These are phyloP conservation scores for Achroia grisella DNA, from an alignment of 1,140 invertebrate species.

Conservation along the genomic window DNA sequence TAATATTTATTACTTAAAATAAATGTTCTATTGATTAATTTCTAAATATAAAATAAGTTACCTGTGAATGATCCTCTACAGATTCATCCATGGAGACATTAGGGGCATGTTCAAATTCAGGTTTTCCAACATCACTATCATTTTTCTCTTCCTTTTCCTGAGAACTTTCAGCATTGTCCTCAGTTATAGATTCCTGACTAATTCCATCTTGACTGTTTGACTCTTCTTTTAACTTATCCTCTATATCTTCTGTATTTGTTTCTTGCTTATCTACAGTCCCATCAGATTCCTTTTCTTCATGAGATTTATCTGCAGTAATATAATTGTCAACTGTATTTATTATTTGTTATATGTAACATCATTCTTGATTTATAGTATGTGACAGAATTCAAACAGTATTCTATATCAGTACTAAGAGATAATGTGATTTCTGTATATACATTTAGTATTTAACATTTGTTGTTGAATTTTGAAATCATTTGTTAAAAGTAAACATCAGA, in stretches of 20 bases:
- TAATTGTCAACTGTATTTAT: too few relatives aligned
- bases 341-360: background rate
- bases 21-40: too few relatives aligned
- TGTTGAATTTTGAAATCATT: too few relatives aligned
- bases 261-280: background rate
- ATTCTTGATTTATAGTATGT: too few relatives aligned
- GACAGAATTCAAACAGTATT: too few relatives aligned
- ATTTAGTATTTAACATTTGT: too few relatives aligned
- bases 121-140: constrained; percentile 39
- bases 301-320: too few relatives aligned
- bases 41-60: constrained; percentile 17
- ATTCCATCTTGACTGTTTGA: background rate
- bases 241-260: background rate
- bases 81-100: constrained; percentile 53
- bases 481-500: too few relatives aligned
- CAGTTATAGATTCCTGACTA: background rate
- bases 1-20: too few relatives aligned
- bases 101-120: constrained; percentile 60
- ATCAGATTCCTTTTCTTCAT: too few relatives aligned
- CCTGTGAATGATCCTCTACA: constrained; percentile 62
- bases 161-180: constrained; percentile 21
- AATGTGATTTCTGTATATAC: too few relatives aligned
- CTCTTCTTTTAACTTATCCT: constrained; percentile 1
- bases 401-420: too few relatives aligned
- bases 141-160: constrained; percentile 19